These are phyloP conservation scores for Drosophila conformis DNA, from an alignment of 2,888 invertebrate genomes.

Conservation along the genomic window DNA sequence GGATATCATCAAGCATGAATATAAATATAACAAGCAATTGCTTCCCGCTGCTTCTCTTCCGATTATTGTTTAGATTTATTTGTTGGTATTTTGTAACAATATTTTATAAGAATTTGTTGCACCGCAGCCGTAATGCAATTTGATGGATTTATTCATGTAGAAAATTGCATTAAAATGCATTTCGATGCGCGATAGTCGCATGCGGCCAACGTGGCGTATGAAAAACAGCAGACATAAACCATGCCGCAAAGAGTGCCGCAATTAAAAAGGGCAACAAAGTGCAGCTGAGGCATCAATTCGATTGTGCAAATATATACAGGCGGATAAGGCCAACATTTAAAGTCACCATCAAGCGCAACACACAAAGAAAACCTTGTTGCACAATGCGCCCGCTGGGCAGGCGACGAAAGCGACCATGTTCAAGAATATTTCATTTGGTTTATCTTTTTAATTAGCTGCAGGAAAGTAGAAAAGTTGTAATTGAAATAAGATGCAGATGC, in stretches of 20 bases:
- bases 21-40: not conserved
- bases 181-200: slow-evolving; percentile 21
- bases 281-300: slow-evolving; percentile 54
- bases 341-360: slow-evolving; percentile 3
- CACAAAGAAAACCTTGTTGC: slow-evolving; percentile 7
- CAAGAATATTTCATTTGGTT: slow-evolving; percentile 7
- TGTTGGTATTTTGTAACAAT: slow-evolving; percentile 36
- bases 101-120: slow-evolving; percentile 52
- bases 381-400: slow-evolving; percentile 39
- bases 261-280: slow-evolving; percentile 43
- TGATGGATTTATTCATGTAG: slow-evolving; percentile 74
- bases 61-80: slow-evolving; percentile 52
- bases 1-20: slow-evolving; percentile 7
- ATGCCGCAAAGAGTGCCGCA: slow-evolving; percentile 50
- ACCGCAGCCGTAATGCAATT: slow-evolving; percentile 48
- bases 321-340: slow-evolving; percentile 20
- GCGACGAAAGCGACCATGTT: slow-evolving; percentile 2
- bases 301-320: slow-evolving; percentile 26
- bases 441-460: slow-evolving; percentile 35
- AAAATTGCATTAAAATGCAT: slow-evolving; percentile 76
- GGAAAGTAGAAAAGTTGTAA: slow-evolving; percentile 42
- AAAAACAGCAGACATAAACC: slow-evolving; percentile 5
- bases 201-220: slow-evolving; percentile 31
- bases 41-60: not conserved
- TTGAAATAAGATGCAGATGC: slow-evolving; percentile 32